phyloP scores from a whole-genome alignment of 2,888 invertebrate genomes.

The Scrobipalpa costella region DNA sequence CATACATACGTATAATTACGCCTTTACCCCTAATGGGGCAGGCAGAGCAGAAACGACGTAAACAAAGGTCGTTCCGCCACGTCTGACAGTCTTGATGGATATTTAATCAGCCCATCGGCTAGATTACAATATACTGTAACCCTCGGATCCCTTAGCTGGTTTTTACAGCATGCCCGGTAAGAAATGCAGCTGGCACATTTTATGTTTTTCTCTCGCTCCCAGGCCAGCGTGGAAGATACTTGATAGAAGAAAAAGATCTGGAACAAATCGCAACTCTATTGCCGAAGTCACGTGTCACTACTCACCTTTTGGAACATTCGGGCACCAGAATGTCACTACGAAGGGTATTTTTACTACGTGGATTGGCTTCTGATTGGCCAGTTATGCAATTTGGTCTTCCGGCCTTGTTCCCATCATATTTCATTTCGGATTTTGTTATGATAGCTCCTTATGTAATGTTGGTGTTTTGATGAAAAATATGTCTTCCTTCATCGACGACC shows the following conservation, averaged over 20 bases:
- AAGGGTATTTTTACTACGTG: conserved; percentile 35
- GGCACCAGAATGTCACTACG: conserved; percentile 27
- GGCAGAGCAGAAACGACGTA: too few species aligned
- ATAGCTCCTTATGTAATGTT: conserved; percentile 11
- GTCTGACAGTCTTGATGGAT: too few species aligned
- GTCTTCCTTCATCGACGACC: neutral
- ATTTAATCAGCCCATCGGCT: too few species aligned
- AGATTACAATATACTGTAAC: too few species aligned
- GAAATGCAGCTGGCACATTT: too few species aligned
- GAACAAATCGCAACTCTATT: neutral
- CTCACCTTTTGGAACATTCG: conserved; percentile 25
- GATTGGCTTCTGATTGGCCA: conserved; percentile 34
- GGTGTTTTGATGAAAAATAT: neutral
- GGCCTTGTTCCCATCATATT: conserved; percentile 9
- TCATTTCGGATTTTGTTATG: neutral
- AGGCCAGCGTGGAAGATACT: too few species aligned
- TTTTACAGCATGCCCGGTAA: too few species aligned
- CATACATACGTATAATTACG: too few species aligned
- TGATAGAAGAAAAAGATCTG: neutral
- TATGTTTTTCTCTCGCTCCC: too few species aligned
- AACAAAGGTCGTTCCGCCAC: too few species aligned
- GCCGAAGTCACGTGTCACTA: neutral
- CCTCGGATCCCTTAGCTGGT: too few species aligned
- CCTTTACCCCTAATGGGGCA: too few species aligned
- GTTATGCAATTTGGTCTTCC: conserved; percentile 13